Evolutionary conservation across 2,797 vertebrate genomes (phyloP), one percentile per base, ranked within the genome.

Genomic region (Hippocampus kuda): DNA sequence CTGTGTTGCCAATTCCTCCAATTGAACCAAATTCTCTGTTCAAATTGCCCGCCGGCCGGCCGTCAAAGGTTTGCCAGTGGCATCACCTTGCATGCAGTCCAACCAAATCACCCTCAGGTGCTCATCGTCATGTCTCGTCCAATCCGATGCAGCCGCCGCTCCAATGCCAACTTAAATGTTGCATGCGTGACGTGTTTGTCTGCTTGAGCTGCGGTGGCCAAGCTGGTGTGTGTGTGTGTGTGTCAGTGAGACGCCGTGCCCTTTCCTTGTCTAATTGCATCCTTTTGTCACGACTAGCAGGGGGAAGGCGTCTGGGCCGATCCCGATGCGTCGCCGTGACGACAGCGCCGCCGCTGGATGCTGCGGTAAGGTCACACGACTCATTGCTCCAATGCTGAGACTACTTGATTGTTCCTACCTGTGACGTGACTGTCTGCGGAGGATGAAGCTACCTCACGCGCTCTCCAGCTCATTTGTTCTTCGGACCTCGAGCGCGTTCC

Each of bases 241-340:
- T 42, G 4, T 27, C 56, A 61, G 60, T 71, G 70, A 26, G 75
- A 3, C 65, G 3, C 54, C 5, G 27, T 86, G 80, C 70, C 91
- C 90, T 88, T 90, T 89, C 90, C 84, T 85, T 88, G 90, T 94
- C 94, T 99, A 97, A 97, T 90, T 93, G 89, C 90, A 93, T 93
- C 93, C 93, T 97, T 96, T 94, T 98, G 94, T 98, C 93, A 95
- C 95, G 94, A 92, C 94, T 94, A 98, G 94, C 97, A 98, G 96
- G 96, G 88, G 87, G 94, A 93, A 92, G 94, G 91, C 91, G 91
- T 93, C 87, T 93, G 95, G 93, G 92, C 92, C 86, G 93, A 93
- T 92, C 91, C 94, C 93, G 96, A 97, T 85, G 93, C 86, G 91
- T 94, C 91, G 91, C 93, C 94, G 92, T 96, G 95, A 97, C 91